phyloP scores from a whole-genome alignment of 2,888 invertebrate genomes.

The Pseudoips prasinana region DNA sequence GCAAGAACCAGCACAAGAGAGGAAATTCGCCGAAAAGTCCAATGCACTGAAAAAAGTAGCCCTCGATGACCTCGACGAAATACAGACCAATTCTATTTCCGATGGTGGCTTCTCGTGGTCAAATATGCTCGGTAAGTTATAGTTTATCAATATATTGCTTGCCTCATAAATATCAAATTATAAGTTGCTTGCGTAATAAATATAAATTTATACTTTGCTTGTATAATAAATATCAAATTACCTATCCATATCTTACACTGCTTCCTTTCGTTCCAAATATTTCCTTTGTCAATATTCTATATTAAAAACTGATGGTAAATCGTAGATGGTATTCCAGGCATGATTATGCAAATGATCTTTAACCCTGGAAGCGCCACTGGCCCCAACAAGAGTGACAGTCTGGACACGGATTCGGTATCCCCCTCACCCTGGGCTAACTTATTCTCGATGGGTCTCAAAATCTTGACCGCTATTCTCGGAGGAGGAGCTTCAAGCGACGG shows the following conservation, averaged over 20 bases:
- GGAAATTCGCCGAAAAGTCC: constrained; percentile 94
- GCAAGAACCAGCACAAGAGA: constrained; percentile 76
- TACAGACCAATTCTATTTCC: constrained; percentile 90
- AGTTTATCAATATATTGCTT: background rate
- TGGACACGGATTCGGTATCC: constrained; percentile 85
- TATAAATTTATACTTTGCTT: too few relatives aligned
- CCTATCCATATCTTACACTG: background rate
- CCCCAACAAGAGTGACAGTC: constrained; percentile 91
- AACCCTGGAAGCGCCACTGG: constrained; percentile 83
- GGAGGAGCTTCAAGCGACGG: constrained; percentile 90
- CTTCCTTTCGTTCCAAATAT: background rate
- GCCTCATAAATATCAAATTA: background rate
- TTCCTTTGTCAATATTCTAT: background rate
- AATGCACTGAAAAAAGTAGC: constrained; percentile 94
- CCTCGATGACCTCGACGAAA: constrained; percentile 90
- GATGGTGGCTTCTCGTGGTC: constrained; percentile 93
- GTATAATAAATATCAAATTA: too few relatives aligned
- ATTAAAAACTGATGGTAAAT: background rate
- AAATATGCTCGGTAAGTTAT: constrained; percentile 86
- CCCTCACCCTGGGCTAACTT: constrained; percentile 94
- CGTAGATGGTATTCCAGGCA: constrained; percentile 23
- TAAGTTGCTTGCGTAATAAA: too few relatives aligned
- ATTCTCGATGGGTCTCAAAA: constrained; percentile 91
- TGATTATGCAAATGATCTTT: constrained; percentile 93
- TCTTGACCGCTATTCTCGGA: constrained; percentile 91